These are phyloP conservation scores for Smittia sp. DNA, from an alignment of 2,888 invertebrate species.

Conservation along the genomic window DNA sequence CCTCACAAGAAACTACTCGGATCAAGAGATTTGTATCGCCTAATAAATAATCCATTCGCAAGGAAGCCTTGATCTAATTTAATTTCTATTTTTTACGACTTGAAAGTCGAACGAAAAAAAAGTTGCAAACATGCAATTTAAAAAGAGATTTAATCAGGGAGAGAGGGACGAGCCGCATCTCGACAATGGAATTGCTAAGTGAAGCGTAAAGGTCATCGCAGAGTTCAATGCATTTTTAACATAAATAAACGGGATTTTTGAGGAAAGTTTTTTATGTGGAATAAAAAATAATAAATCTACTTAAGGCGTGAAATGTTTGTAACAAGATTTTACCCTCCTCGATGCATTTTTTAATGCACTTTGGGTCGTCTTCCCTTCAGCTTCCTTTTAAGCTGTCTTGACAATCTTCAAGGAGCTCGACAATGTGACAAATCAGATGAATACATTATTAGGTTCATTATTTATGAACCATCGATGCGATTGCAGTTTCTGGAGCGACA, in stretches of 20 bases:
- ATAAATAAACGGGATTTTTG: constrained; percentile 24
- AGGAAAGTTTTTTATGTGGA: not conserved
- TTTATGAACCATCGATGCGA: constrained; percentile 9
- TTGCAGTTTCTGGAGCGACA: not conserved
- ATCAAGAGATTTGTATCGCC: constrained; percentile 41
- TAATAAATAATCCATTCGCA: constrained; percentile 41
- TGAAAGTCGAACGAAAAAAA: not conserved
- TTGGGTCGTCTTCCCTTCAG: not conserved
- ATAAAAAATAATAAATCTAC: constrained; percentile 41
- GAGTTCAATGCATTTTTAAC: constrained; percentile 33
- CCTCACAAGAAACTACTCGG: not conserved
- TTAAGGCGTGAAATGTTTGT: constrained; percentile 42
- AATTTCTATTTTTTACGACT: constrained; percentile 37
- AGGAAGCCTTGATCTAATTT: constrained; percentile 37
- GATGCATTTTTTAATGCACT: constrained; percentile 27
- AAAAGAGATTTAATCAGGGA: constrained; percentile 11
- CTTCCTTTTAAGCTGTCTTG: constrained; percentile 2
- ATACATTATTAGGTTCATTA: constrained; percentile 39
- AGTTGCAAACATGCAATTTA: constrained; percentile 28
- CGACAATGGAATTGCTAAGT: constrained; percentile 26
- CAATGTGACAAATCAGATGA: constrained; percentile 38
- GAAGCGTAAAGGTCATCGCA: constrained; percentile 30
- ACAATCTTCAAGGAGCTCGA: constrained; percentile 15
- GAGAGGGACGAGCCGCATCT: not conserved
- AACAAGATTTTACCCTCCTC: constrained; percentile 13